Evolutionary conservation across 1,140 invertebrate species (phyloP).

Genomic region (Lerema accius): DNA sequence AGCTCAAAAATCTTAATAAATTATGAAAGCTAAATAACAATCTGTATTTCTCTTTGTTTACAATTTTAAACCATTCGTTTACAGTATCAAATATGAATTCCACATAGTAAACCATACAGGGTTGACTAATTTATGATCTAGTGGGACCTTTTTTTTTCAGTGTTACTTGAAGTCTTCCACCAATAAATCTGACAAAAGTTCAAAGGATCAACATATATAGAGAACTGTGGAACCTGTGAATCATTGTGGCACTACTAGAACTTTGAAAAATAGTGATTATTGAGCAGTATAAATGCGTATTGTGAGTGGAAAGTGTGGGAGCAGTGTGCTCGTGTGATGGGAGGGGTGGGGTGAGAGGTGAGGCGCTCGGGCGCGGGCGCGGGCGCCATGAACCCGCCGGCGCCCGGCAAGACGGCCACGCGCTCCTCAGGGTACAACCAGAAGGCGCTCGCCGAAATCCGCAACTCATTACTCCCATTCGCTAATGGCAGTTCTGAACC

Average conservation of each 20-base stretch:
- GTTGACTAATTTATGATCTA: too few species aligned
- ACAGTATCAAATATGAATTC: too few species aligned
- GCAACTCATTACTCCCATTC: constrained; percentile 92
- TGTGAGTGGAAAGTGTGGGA: constrained; percentile 58
- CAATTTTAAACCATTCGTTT: too few species aligned
- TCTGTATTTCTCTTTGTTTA: too few species aligned
- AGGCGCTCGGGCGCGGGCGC: constrained; percentile 80
- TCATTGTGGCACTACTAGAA: constrained; percentile 4
- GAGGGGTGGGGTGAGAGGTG: constrained; percentile 77
- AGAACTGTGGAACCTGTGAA: background rate
- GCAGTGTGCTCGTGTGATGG: constrained; percentile 70
- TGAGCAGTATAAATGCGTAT: constrained; percentile 58
- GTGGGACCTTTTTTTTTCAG: constrained; percentile 11
- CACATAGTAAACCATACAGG: too few species aligned
- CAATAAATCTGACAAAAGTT: background rate
- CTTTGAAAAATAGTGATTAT: constrained; percentile 38
- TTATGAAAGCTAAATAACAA: too few species aligned
- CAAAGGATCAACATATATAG: constrained; percentile 7
- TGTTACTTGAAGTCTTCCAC: background rate
- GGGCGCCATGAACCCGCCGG: constrained; percentile 87
- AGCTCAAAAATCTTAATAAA: background rate
- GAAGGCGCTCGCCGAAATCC: constrained; percentile 93
- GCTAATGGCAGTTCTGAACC: constrained; percentile 85
- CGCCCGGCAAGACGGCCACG: constrained; percentile 86
- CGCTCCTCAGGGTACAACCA: constrained; percentile 93